Conservation (phyloP, 2,113 vertebrate genomes). For the Calcarius ornatus region DNA sequence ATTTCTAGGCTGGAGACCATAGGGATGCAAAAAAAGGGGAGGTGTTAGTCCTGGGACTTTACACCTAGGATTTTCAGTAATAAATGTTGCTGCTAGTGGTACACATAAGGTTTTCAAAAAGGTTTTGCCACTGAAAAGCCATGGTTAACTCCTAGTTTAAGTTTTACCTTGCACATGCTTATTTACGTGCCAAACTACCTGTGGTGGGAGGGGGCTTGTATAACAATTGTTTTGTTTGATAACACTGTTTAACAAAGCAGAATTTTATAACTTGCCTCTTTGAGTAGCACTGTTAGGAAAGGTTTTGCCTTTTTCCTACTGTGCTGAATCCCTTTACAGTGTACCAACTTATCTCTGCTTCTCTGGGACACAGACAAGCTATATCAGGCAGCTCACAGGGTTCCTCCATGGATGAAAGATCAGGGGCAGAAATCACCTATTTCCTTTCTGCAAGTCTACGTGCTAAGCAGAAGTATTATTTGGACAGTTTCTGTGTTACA, state of each 20-base stretch:
- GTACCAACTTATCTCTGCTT: neutral
- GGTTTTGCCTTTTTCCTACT: neutral
- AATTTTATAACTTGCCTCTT: neutral
- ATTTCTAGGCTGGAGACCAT: neutral
- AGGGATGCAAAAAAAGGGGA: neutral
- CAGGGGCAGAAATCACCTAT: neutral
- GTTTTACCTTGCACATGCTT: neutral
- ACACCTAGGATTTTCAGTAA: conserved; percentile 30
- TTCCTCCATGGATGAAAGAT: neutral
- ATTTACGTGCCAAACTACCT: neutral
- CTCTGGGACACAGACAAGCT: neutral
- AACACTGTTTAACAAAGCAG: neutral
- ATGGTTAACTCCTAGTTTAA: neutral
- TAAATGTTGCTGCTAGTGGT: neutral
- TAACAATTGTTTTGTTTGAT: neutral
- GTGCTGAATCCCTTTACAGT: neutral
- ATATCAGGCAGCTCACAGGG: neutral
- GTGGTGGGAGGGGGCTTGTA: fast-evolving
- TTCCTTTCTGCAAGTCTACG: neutral
- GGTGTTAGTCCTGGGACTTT: conserved; percentile 52
- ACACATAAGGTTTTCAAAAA: neutral
- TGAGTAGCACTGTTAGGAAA: neutral
- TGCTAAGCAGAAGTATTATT: neutral
- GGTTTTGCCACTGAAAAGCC: neutral
- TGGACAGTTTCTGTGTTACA: neutral